Percentiles rank a stretch among this genome's conserved stretches.
phyloP scores from a whole-genome alignment of 2,888 invertebrate species.

The Tiphia femorata region DNA sequence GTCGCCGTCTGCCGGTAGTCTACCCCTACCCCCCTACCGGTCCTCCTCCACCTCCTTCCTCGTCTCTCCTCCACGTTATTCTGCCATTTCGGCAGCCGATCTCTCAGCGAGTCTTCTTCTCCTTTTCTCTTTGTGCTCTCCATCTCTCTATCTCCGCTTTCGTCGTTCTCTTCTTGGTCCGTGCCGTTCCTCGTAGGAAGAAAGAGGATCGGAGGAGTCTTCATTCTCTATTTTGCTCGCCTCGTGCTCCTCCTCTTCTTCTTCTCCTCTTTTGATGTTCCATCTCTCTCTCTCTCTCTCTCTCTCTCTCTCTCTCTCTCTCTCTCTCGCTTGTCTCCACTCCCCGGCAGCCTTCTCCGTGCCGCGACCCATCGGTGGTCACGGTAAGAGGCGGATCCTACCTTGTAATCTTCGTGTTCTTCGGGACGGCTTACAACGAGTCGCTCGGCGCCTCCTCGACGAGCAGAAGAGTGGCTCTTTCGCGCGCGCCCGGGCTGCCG shows the following conservation, averaged over 20 bases:
- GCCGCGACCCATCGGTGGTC: background rate
- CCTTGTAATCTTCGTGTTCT: conserved; percentile 1
- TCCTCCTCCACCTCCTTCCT: conserved; percentile 13
- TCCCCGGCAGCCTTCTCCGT: no score
- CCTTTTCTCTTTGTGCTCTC: background rate
- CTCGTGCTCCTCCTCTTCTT: background rate
- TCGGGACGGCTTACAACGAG: conserved; percentile 1
- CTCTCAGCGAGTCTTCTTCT: conserved; percentile 36
- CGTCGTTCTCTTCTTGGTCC: no score
- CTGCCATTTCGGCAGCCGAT: conserved; percentile 59
- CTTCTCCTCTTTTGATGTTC: background rate
- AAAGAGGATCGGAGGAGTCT: background rate
- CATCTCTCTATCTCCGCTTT: background rate
- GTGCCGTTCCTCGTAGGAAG: background rate
- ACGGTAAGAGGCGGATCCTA: background rate
- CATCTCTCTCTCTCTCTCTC: background rate
- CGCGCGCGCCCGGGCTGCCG: no score
- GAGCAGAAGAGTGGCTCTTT: background rate
- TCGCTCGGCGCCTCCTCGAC: background rate
- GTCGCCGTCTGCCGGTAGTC: conserved; percentile 67
- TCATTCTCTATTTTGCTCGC: background rate
- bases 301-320: background rate
- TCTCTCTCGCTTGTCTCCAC: background rate
- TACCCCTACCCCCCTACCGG: conserved; percentile 51
- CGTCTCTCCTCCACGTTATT: conserved; percentile 31